Conservation (phyloP, 2,113 vertebrate species). For the Daboia siamensis region DNA sequence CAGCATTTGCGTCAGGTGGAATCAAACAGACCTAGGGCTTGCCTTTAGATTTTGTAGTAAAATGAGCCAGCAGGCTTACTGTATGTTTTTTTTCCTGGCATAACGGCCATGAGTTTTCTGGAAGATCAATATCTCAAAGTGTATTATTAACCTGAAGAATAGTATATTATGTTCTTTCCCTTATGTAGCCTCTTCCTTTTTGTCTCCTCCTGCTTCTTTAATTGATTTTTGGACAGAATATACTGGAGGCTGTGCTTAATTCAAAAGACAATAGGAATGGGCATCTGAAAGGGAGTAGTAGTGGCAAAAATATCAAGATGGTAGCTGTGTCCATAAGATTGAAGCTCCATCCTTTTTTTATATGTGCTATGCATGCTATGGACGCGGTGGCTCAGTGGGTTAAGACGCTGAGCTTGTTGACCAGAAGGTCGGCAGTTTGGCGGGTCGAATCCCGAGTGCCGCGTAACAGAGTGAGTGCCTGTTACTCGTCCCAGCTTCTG, state of each 20-base stretch:
- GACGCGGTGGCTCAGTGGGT: too few relatives aligned
- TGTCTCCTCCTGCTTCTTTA: background rate
- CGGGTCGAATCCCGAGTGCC: too few relatives aligned
- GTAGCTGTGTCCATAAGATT: background rate
- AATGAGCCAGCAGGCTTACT: background rate
- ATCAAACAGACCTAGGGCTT: background rate
- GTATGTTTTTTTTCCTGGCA: background rate
- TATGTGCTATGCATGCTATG: background rate
- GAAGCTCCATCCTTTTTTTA: background rate
- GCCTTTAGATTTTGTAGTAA: background rate
- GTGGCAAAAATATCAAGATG: background rate
- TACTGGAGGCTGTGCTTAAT: background rate
- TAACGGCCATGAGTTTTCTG: background rate
- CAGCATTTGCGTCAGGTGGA: background rate
- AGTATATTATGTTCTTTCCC: background rate
- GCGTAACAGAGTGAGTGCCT: too few relatives aligned
- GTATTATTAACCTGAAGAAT: background rate
- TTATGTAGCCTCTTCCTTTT: background rate
- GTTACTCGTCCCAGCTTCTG: too few relatives aligned
- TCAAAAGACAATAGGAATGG: conserved; percentile 7
- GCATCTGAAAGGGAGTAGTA: background rate
- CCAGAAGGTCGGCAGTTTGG: too few relatives aligned
- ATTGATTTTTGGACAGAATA: background rate
- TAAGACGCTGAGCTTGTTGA: too few relatives aligned
- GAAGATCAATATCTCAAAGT: background rate